Percentiles rank a stretch among this genome's conserved stretches.
Conservation (phyloP, 2,797 vertebrate genomes). For the Toxotes lorentzi region DNA sequence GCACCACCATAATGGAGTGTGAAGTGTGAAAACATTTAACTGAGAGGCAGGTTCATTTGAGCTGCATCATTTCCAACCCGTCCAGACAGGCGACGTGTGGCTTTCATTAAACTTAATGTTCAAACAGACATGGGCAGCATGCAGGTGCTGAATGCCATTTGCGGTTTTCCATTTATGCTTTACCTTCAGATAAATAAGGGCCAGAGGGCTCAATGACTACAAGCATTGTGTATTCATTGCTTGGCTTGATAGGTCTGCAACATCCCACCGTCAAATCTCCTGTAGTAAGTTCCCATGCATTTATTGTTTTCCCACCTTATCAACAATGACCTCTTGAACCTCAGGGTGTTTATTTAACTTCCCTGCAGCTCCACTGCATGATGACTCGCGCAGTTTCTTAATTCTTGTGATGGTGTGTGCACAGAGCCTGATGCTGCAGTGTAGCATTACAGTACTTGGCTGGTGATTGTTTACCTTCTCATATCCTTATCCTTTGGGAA, state of each 20-base stretch:
- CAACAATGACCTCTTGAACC: slow-evolving; percentile 65
- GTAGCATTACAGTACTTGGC: slow-evolving; percentile 45
- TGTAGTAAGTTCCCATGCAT: slow-evolving; percentile 28
- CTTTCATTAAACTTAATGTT: slow-evolving; percentile 86
- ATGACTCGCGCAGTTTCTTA: slow-evolving; percentile 58
- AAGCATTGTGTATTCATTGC: slow-evolving; percentile 61
- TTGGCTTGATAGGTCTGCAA: slow-evolving; percentile 57
- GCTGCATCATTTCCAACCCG: slow-evolving; percentile 79
- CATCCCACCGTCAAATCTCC: slow-evolving; percentile 56
- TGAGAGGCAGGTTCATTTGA: slow-evolving; percentile 84
- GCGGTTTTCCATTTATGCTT: slow-evolving; percentile 74
- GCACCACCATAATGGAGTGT: slow-evolving; percentile 84
- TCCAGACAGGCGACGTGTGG: slow-evolving; percentile 81
- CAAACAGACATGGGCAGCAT: slow-evolving; percentile 72
- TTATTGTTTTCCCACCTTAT: slow-evolving; percentile 55
- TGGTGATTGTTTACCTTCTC: slow-evolving; percentile 61
- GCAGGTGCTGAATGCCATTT: slow-evolving; percentile 73
- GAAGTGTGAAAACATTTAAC: slow-evolving; percentile 86
- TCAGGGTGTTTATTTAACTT: slow-evolving; percentile 53
- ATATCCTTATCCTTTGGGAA: slow-evolving; percentile 57
- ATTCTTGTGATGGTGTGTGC: slow-evolving; percentile 42
- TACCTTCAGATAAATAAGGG: slow-evolving; percentile 74
- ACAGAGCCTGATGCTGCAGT: slow-evolving; percentile 46
- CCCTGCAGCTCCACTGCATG: slow-evolving; percentile 39
- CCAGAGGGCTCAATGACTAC: slow-evolving; percentile 49